phyloP scores from a whole-genome alignment of 2,113 vertebrate genomes.

The Thunnus maccoyii region DNA sequence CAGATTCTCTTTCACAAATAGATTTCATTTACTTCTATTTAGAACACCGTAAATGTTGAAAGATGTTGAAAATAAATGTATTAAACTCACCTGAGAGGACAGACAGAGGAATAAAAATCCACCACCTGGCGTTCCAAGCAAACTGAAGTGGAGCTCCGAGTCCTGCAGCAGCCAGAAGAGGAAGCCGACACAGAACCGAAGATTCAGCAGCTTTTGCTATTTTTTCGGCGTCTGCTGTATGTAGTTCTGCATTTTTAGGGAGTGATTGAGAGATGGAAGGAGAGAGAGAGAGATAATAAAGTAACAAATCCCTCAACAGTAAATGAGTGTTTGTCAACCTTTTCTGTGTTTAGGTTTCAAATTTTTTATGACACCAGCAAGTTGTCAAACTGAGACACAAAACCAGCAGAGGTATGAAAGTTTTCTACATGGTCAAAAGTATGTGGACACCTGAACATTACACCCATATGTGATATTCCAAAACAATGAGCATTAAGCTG shows the following conservation, averaged over 20 bases:
- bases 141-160: slow-evolving; percentile 16
- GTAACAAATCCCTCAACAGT: too few relatives aligned
- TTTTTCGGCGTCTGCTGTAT: neutral
- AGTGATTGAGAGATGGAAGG: neutral
- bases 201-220: slow-evolving; percentile 36
- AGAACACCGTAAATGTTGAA: neutral
- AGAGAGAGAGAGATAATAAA: neutral
- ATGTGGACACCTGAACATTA: too few relatives aligned
- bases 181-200: slow-evolving; percentile 22
- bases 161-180: slow-evolving; percentile 36
- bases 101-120: slow-evolving; percentile 2
- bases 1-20: neutral
- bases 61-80: neutral
- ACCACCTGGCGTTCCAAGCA: neutral
- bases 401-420: too few relatives aligned
- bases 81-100: slow-evolving; percentile 42
- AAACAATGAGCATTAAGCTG: too few relatives aligned
- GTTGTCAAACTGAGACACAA: too few relatives aligned
- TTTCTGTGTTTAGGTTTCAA: neutral
- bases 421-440: too few relatives aligned
- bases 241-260: slow-evolving; percentile 52
- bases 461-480: too few relatives aligned
- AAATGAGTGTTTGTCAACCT: neutral
- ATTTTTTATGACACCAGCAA: too few relatives aligned
- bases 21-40: neutral